A percentile compares a stretch with the other conserved stretches of the same genome.
Evolutionary conservation across 2,113 vertebrate species (phyloP).

Genomic region (Larimichthys polyactis): DNA sequence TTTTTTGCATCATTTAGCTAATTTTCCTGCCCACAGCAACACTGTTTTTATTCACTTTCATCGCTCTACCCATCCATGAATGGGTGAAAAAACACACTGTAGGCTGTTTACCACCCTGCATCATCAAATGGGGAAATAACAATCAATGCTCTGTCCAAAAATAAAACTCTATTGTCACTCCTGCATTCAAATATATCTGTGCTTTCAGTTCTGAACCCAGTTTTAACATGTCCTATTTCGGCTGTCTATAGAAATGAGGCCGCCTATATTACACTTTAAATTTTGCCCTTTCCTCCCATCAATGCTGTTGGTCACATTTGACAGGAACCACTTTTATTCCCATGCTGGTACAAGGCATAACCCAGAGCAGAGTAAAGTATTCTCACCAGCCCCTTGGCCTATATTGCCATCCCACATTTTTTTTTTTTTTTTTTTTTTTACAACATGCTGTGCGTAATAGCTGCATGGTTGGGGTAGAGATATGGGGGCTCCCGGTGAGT

Average conservation of each 20-base stretch:
- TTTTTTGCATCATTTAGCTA: neutral
- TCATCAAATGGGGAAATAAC: too few species aligned
- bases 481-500: conserved; percentile 72
- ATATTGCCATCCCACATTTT: conserved; percentile 18
- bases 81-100: too few species aligned
- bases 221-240: neutral
- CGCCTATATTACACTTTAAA: neutral
- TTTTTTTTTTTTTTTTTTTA: conserved; percentile 8
- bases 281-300: conserved; percentile 2
- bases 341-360: conserved; percentile 43
- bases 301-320: conserved; percentile 33
- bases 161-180: neutral
- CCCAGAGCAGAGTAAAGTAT: conserved; percentile 48
- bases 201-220: neutral
- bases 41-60: too few species aligned
- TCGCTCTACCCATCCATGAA: too few species aligned
- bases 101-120: too few species aligned
- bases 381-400: conserved; percentile 12
- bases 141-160: too few species aligned
- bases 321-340: conserved; percentile 35
- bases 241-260: neutral
- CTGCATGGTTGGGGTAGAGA: conserved; percentile 35
- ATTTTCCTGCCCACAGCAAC: neutral
- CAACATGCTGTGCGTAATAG: conserved; percentile 26
- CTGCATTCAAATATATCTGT: neutral